Base-by-base conservation (phyloP, 2,113 vertebrate species). In the Mus pahari region DNA sequence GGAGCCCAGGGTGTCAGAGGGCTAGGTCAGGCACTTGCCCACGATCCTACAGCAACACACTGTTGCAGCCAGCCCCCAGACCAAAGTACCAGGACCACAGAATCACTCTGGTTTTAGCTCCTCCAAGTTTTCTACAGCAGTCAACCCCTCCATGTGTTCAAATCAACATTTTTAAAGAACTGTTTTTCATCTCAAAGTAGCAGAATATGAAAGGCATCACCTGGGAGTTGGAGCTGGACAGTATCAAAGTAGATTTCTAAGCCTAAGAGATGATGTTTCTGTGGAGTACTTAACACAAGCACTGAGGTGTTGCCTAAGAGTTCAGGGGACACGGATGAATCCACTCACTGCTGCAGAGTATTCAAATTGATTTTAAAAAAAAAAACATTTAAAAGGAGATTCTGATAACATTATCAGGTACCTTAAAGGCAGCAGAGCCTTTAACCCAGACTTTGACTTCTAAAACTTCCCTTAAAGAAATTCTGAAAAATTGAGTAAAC, bases 401-500 rank as follows among this genome's bases (percentile, higher is more conserved):
- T 45, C 10, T 3, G 20, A 66, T 53, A 58, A 28, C 33, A 24
- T 6, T 28, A 82, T 45, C 79, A 73, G 53, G 87, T 84, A n/a
- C 58, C 89, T 90, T 74, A 83, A 89, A 79, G 53, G 79, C 7
- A 3, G 79, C 74, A 92, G 87, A 70, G n/a, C 53, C 50, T 94
- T 60, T 81, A 68, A 90, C 31, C 26, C 13, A 70, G 31, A 58
- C 64, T 70, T 92, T 50, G 28, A 74, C 70, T 94, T 93, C 17
- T 74, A 88, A 84, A 94, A 88, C 17, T 36, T 92, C 74, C 45
- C 36, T n/a, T 64, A n/a, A 90, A 93, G 88, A 68, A 90, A 95
- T 60, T 89, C 14, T 48, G n/a, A 50, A 90, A 68, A 89, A 74
- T 11, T 24, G 22, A 82, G 22, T 58, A 62, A 92, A 89, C 3